Evolutionary conservation across 2,113 vertebrate genomes (phyloP), one percentile per base, ranked within the genome.

Genomic region (Myanophis thanlyinensis): DNA sequence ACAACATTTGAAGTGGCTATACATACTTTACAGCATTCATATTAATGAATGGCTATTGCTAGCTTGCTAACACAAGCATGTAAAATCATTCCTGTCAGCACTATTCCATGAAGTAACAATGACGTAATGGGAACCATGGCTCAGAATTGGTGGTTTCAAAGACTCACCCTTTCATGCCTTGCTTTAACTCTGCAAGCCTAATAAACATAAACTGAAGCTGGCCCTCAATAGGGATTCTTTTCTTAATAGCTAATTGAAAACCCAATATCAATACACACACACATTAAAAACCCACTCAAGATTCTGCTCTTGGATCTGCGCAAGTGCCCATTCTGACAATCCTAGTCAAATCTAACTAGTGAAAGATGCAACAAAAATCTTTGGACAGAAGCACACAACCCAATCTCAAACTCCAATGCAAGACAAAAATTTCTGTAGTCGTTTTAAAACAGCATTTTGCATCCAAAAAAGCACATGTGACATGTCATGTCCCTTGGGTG

Each of bases 91-190:
- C 23, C 52, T 51, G 46, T 90, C 80, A 47, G 92, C 88, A 93
- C 59, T 47, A 90, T 62, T 86, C 53, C 92, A 90, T 30, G 47
- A 59, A 93, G 92, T 86, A 93, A 51, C 46, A 67, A 49, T 87
- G 85, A 91, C 10, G 91, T 91, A 91, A 90, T 59, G 27, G 46
- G 88, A 51, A 48, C 59, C 53, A 90, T 86, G 46, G 80, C 46
- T 86, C 73, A 86, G 49, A 30, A 35, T 47, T 90, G n/a, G 67
- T 73, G 87, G 52, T 48, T 89, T 85, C 59, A 59, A 27, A 59
- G 40, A 51, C 13, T 56, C 85, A n/a, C 35, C 40, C 87, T 46
- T 56, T 89, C 52, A 47, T 4, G 40, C 80, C 4, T 15, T 89
- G 87, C 86, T 44, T 18, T 53, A 40, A n/a, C 48, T 73, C 18